Percentiles rank a stretch among this genome's conserved stretches.
These are phyloP conservation scores for Phalacrocorax pelagicus DNA, from an alignment of 2,113 vertebrate species.

Conservation along the genomic window DNA sequence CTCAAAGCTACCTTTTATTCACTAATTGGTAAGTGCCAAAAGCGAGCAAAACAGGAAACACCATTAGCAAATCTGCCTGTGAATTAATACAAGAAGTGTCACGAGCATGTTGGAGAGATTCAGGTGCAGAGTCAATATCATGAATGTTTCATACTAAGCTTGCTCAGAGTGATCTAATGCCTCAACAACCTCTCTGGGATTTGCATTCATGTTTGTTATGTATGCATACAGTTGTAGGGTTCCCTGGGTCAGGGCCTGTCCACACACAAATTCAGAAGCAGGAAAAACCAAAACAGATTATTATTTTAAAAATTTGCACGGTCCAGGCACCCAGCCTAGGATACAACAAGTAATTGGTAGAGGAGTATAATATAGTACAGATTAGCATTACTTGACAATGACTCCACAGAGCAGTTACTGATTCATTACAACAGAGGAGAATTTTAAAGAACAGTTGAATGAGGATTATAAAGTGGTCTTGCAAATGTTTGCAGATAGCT, in stretches of 20 bases:
- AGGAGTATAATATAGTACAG: not conserved
- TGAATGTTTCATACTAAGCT: not conserved
- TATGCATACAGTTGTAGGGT: not conserved
- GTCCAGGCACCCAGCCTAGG: not conserved
- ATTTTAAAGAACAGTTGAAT: not conserved
- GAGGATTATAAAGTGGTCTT: not conserved
- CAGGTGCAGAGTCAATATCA: not conserved
- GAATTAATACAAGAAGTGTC: not conserved
- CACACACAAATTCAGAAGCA: not conserved
- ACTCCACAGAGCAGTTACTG: not conserved
- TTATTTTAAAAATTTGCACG: not conserved
- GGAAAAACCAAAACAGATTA: not conserved
- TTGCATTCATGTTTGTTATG: not conserved
- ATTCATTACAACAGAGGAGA: not conserved
- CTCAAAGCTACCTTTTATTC: conserved; percentile 3
- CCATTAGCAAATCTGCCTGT: not conserved
- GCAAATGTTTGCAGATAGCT: not conserved
- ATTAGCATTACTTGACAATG: not conserved
- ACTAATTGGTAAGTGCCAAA: not conserved
- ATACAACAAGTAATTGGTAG: not conserved
- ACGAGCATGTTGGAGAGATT: not conserved
- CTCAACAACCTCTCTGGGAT: not conserved
- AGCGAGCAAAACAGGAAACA: not conserved
- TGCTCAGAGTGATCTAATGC: not conserved
- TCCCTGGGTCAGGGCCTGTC: not conserved